A percentile compares a stretch with the other conserved stretches of the same genome.
These are phyloP conservation scores for Drosophila peninsularis DNA, from an alignment of 2,888 invertebrate species.

Conservation along the genomic window DNA sequence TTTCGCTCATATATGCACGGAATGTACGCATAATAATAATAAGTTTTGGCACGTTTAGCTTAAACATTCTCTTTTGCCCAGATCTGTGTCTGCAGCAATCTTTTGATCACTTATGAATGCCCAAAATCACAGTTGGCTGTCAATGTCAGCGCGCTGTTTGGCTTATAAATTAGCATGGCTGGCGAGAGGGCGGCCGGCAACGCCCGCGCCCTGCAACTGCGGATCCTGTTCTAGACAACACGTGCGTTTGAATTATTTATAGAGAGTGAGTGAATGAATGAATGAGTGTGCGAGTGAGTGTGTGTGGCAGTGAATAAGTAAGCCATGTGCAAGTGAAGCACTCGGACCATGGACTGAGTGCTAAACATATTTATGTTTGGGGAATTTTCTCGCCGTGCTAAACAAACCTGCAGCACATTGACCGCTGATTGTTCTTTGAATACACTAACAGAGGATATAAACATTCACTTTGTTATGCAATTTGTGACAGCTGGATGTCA, in stretches of 20 bases:
- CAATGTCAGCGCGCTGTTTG: slow-evolving; percentile 57
- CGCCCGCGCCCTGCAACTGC: slow-evolving; percentile 12
- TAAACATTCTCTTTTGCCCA: slow-evolving; percentile 22
- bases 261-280: slow-evolving; percentile 47
- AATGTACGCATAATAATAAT: no score
- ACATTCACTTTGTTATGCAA: not conserved
- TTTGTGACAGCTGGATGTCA: not conserved
- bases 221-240: slow-evolving; percentile 70
- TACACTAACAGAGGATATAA: slow-evolving; percentile 1
- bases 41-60: slow-evolving; percentile 13
- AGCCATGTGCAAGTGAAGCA: slow-evolving; percentile 26
- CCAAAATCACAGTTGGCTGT: slow-evolving; percentile 59
- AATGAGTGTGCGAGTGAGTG: not conserved
- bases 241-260: slow-evolving; percentile 69
- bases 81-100: slow-evolving; percentile 17
- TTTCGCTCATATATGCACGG: not conserved
- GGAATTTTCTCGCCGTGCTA: slow-evolving; percentile 40
- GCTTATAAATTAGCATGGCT: slow-evolving; percentile 69
- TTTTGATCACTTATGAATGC: slow-evolving; percentile 38
- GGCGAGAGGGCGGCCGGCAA: slow-evolving; percentile 5
- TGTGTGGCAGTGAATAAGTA: slow-evolving; percentile 1
- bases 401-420: slow-evolving; percentile 32
- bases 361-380: slow-evolving; percentile 59
- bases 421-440: slow-evolving; percentile 33
- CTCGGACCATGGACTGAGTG: slow-evolving; percentile 24